These are phyloP conservation scores for Guaruba guarouba DNA, from an alignment of 2,113 vertebrate species.

Conservation along the genomic window DNA sequence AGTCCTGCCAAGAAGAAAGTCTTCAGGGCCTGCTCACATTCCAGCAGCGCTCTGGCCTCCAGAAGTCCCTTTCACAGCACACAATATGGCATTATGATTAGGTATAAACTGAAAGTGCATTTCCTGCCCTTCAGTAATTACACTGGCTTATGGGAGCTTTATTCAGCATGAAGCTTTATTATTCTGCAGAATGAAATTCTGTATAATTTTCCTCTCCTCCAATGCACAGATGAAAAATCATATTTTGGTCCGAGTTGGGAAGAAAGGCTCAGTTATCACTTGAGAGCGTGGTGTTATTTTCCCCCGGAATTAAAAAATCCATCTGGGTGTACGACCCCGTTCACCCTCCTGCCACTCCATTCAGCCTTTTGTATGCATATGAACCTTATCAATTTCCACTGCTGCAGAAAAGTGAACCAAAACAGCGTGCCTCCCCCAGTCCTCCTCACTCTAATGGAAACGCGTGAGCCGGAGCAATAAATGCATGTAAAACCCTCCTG, in stretches of 20 bases:
- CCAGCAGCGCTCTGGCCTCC: constrained; percentile 49
- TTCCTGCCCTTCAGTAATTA: constrained; percentile 84
- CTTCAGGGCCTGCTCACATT: constrained; percentile 54
- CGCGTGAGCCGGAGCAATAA: constrained; percentile 57
- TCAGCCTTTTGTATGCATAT: constrained; percentile 85
- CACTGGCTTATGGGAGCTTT: constrained; percentile 80
- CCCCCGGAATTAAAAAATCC: constrained; percentile 83
- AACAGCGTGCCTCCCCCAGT: constrained; percentile 63
- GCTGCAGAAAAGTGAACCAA: constrained; percentile 72
- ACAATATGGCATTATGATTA: constrained; percentile 81
- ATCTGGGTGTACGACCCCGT: constrained; percentile 79
- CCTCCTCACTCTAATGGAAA: constrained; percentile 65
- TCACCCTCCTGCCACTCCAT: constrained; percentile 80
- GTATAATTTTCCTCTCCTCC: constrained; percentile 84
- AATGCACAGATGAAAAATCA: constrained; percentile 77
- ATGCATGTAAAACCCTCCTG: constrained; percentile 59
- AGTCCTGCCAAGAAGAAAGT: constrained; percentile 54
- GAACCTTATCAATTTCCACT: constrained; percentile 82
- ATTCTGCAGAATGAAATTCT: constrained; percentile 81
- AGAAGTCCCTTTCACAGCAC: constrained; percentile 64
- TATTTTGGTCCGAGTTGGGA: constrained; percentile 81
- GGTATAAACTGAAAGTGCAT: constrained; percentile 82
- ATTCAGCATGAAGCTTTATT: constrained; percentile 80
- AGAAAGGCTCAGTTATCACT: constrained; percentile 83
- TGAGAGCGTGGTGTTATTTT: constrained; percentile 80